Conservation (phyloP, 2,113 vertebrate species). For the Trogon melanurus region DNA sequence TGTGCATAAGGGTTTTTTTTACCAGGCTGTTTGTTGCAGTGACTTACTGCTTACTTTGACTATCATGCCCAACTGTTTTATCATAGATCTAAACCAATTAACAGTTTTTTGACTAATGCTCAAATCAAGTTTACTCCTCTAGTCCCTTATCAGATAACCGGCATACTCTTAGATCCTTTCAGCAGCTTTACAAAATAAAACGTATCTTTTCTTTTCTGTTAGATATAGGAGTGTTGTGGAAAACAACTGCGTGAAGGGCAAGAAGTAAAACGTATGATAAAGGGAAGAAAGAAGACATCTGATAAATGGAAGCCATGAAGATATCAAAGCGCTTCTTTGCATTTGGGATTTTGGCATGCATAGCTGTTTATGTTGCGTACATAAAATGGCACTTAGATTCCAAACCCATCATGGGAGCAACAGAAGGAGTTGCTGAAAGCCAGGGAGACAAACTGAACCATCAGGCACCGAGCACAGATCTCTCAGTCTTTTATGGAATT, state of each 20-base stretch:
- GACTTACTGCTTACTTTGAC: neutral
- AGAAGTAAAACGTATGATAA: neutral
- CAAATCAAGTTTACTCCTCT: neutral
- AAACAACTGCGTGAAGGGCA: neutral
- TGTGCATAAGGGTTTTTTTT: neutral
- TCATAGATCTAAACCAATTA: neutral
- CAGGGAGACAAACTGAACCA: slow-evolving; percentile 16
- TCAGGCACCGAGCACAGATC: neutral
- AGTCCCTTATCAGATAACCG: neutral
- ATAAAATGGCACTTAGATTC: slow-evolving; percentile 81
- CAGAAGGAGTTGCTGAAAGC: slow-evolving; percentile 3
- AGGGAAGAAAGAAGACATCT: neutral
- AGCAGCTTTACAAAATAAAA: neutral
- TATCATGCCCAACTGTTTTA: neutral
- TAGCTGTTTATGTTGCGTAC: slow-evolving; percentile 85
- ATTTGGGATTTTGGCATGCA: slow-evolving; percentile 77
- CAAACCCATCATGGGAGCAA: slow-evolving; percentile 32
- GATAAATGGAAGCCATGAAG: slow-evolving; percentile 81
- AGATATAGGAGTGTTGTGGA: neutral
- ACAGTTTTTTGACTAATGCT: neutral
- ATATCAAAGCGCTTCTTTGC: slow-evolving; percentile 80
- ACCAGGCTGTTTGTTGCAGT: neutral
- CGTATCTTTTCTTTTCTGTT: neutral
- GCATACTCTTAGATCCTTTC: neutral
- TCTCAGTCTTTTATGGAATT: slow-evolving; percentile 83